Conservation (phyloP, 2,888 invertebrate genomes). For the Antitype chi region DNA sequence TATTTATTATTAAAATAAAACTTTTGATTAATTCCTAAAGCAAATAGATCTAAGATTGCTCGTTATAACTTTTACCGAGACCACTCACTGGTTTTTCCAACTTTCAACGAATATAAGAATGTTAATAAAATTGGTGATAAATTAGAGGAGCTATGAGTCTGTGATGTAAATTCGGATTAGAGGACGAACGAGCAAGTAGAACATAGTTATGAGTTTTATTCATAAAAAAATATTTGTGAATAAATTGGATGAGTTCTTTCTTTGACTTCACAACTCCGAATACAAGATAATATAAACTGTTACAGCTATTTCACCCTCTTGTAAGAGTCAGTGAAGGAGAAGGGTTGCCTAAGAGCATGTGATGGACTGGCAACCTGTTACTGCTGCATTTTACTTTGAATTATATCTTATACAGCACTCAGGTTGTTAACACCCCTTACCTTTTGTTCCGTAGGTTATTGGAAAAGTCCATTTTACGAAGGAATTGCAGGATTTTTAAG, state of each 20-base stretch:
- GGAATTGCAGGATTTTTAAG: background rate
- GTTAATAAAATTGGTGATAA: conserved; percentile 26
- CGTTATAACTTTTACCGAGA: conserved; percentile 24
- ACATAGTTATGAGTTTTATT: conserved; percentile 4
- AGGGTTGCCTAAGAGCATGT: conserved; percentile 48
- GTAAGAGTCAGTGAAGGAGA: conserved; percentile 56
- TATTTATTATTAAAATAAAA: conserved; percentile 7
- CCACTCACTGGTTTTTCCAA: conserved; percentile 6
- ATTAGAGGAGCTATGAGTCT: conserved; percentile 24
- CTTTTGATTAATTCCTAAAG: conserved; percentile 15
- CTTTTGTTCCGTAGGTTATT: background rate
- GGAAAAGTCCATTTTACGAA: conserved; percentile 14
- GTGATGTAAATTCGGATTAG: conserved; percentile 2
- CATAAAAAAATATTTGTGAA: background rate
- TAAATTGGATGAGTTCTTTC: conserved; percentile 19
- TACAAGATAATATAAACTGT: conserved; percentile 36
- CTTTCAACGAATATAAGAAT: conserved; percentile 21
- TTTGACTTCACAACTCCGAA: conserved; percentile 9
- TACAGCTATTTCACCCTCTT: conserved; percentile 52
- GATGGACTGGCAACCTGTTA: conserved; percentile 57
- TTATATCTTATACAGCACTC: conserved; percentile 21
- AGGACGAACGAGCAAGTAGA: background rate
- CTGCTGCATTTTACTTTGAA: conserved; percentile 32
- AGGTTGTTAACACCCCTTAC: background rate
- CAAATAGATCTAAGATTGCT: conserved; percentile 20